phyloP scores from a whole-genome alignment of 1,140 invertebrate genomes.

The Anastrepha ludens region DNA sequence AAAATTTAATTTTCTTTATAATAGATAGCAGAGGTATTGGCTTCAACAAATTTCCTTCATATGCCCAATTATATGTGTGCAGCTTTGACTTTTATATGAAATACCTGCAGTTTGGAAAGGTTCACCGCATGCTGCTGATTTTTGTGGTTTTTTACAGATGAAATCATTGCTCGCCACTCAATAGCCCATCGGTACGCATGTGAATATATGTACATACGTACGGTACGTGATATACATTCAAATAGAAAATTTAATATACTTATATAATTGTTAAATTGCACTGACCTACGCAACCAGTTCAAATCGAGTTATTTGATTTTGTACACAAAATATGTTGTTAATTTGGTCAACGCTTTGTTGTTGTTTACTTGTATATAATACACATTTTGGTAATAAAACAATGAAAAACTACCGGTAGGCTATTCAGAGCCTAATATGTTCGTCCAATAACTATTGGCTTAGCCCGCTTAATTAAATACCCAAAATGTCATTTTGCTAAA shows the following conservation, averaged over 20 bases:
- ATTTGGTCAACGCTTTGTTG: neutral
- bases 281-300: neutral
- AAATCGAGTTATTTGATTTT: neutral
- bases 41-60: no score
- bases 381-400: neutral
- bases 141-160: constrained; percentile 14
- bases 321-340: neutral
- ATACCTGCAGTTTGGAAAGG: neutral
- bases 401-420: no score
- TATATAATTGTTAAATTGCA: neutral
- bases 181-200: neutral
- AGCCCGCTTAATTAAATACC: constrained; percentile 33
- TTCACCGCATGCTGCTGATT: neutral
- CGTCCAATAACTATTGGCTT: no score
- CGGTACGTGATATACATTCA: neutral
- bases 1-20: no score
- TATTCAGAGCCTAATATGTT: no score
- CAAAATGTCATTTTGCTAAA: constrained; percentile 45
- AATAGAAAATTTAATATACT: neutral
- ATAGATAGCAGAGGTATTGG: no score
- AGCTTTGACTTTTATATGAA: neutral
- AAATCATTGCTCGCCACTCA: neutral
- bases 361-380: neutral
- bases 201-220: neutral
- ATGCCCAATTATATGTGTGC: no score